Conservation (phyloP, 2,797 vertebrate species). For the Spea hammondii region DNA sequence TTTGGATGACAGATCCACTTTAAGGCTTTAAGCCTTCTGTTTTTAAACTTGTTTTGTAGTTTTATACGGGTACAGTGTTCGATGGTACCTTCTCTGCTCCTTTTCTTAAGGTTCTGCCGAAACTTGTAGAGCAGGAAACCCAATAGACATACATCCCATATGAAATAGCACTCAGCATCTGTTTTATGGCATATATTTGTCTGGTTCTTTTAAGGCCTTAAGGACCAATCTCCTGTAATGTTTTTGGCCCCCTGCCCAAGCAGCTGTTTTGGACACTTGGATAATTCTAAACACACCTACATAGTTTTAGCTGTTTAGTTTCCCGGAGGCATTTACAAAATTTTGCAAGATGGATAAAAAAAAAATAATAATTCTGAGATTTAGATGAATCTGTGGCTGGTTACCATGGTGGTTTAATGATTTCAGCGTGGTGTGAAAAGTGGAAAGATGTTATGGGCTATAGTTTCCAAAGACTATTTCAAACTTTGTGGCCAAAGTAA, state of each 20-base stretch:
- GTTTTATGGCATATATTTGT: constrained; percentile 20
- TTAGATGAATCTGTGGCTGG: constrained; percentile 31
- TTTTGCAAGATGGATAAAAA: neutral
- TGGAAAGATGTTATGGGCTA: constrained; percentile 22
- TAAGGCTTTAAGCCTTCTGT: too few species aligned
- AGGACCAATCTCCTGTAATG: constrained; percentile 35
- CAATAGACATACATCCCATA: constrained; percentile 8
- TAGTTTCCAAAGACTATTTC: constrained; percentile 23
- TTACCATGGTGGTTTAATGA: constrained; percentile 43
- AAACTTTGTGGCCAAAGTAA: neutral
- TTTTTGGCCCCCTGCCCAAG: constrained; percentile 28
- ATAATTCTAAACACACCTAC: constrained; percentile 47
- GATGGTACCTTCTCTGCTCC: neutral
- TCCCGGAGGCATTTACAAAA: constrained; percentile 37
- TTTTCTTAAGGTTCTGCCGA: neutral
- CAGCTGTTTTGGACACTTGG: constrained; percentile 39
- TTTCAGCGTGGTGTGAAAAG: constrained; percentile 36
- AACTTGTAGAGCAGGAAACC: constrained; percentile 29
- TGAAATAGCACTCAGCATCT: constrained; percentile 21
- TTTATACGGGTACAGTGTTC: neutral
- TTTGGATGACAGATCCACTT: too few species aligned
- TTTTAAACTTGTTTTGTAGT: too few species aligned
- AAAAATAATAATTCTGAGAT: constrained; percentile 10
- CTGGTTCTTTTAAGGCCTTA: constrained; percentile 4
- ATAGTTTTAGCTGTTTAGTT: constrained; percentile 10